These are phyloP conservation scores for Alaudala cheleensis DNA, from an alignment of 2,113 vertebrate genomes.

Conservation along the genomic window DNA sequence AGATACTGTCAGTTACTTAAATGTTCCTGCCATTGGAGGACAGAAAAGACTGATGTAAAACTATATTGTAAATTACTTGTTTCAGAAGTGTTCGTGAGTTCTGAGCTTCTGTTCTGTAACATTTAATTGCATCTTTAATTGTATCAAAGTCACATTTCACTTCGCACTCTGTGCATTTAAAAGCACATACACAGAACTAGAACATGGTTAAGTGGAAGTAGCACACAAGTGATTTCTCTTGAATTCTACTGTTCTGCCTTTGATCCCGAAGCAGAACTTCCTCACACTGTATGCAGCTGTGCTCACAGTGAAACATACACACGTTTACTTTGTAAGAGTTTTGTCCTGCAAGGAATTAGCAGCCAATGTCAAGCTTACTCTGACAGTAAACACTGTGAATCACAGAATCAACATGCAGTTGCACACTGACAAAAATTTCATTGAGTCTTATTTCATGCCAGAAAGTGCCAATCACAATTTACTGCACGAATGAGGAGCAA, in stretches of 20 bases:
- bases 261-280: not conserved
- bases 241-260: not conserved
- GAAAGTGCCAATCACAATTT: not conserved
- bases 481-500: not conserved
- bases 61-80: not conserved
- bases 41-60: not conserved
- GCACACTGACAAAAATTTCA: not conserved
- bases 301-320: not conserved
- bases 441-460: not conserved
- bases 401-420: not conserved
- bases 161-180: not conserved
- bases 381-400: not conserved
- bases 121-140: not conserved
- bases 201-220: not conserved
- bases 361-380: not conserved
- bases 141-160: not conserved
- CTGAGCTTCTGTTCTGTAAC: not conserved
- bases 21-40: not conserved
- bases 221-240: not conserved
- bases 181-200: not conserved
- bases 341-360: not conserved
- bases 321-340: not conserved
- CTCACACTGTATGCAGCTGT: accelerated
- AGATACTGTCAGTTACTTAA: not conserved
- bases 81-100: not conserved